phyloP scores from a whole-genome alignment of 2,113 vertebrate species.

The Heteronetta atricapilla region DNA sequence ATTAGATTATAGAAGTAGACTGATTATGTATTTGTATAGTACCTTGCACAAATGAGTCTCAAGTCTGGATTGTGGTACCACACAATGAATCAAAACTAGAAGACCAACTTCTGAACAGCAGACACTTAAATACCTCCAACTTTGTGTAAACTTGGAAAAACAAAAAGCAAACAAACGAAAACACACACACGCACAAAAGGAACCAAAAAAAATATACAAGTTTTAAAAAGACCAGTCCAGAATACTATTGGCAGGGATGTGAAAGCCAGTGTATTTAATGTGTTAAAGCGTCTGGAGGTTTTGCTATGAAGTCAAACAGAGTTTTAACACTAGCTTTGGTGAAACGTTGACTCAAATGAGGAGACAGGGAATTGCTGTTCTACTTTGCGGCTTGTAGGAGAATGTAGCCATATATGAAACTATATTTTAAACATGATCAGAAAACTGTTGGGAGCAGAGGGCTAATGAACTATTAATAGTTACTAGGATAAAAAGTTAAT shows the following conservation, averaged over 20 bases:
- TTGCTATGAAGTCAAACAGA: background rate
- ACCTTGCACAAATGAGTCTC: background rate
- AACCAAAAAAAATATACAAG: no score
- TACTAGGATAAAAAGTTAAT: background rate
- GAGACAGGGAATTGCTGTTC: background rate
- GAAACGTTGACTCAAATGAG: background rate
- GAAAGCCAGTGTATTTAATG: background rate
- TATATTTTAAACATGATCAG: background rate
- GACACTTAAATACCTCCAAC: background rate
- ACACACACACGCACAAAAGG: no score
- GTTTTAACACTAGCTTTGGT: background rate
- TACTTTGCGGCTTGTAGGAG: background rate
- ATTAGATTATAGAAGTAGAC: background rate
- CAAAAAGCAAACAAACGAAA: background rate
- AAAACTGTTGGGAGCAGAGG: background rate
- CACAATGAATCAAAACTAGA: conserved; percentile 13
- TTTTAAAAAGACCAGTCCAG: background rate
- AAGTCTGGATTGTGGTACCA: background rate
- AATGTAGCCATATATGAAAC: background rate
- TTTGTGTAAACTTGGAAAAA: background rate
- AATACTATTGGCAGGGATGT: background rate
- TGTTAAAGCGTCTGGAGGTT: background rate
- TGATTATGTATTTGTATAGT: background rate
- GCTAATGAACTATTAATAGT: background rate
- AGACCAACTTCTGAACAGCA: background rate